These are phyloP conservation scores for Apantesis nais DNA, from an alignment of 2,888 invertebrate species.

Conservation along the genomic window DNA sequence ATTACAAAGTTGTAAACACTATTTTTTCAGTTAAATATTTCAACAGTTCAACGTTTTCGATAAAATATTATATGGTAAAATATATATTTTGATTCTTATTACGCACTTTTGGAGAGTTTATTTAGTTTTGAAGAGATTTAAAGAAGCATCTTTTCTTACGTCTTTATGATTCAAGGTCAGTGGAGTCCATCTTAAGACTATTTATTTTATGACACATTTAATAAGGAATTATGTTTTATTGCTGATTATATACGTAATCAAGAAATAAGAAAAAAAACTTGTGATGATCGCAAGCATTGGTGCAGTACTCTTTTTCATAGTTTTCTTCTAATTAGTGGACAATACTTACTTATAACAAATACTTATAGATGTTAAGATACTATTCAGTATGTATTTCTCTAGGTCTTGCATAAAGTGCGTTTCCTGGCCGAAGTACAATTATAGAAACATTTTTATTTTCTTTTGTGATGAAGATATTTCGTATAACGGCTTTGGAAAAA, in stretches of 20 bases:
- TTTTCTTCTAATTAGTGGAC: no score
- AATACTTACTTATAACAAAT: no score
- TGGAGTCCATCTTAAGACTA: background rate
- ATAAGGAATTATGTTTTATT: background rate
- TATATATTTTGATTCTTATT: conserved; percentile 6
- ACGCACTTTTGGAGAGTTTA: conserved; percentile 1
- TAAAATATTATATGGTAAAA: conserved; percentile 12
- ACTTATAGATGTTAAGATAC: no score
- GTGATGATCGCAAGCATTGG: no score
- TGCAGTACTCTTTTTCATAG: no score
- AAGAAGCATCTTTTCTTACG: background rate
- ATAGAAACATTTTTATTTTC: no score
- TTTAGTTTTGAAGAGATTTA: conserved; percentile 1
- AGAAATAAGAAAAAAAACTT: background rate
- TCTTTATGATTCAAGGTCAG: background rate
- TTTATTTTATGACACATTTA: background rate
- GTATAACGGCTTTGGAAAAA: no score
- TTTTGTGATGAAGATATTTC: no score
- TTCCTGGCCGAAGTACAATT: no score
- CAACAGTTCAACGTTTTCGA: conserved; percentile 8
- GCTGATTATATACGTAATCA: background rate
- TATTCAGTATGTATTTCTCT: no score
- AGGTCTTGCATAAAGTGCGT: no score
- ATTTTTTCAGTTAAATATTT: conserved; percentile 4
- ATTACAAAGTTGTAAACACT: conserved; percentile 8